Evolutionary conservation across 2,888 invertebrate species (phyloP), one percentile per base, ranked within the genome.

Genomic region (Subacronicta megacephala): DNA sequence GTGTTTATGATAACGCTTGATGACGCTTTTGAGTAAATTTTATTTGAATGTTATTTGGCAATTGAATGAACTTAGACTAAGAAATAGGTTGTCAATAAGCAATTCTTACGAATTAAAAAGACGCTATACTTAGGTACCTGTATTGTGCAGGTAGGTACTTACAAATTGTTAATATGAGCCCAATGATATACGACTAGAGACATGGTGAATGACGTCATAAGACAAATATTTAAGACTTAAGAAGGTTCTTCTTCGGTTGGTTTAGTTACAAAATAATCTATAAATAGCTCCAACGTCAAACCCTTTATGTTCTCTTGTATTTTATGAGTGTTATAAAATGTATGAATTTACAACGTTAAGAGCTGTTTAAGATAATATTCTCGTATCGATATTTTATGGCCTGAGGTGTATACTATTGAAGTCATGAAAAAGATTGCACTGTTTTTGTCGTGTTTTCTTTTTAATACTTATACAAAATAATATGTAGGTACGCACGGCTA

Each of bases 261-360:
- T 69, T 69, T 70, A 62, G 38, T 59, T 33, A 57, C 41, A 29
- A 56, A 37, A 38, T 52, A 17, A 20, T 57, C 51, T 67, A 49
- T 62, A 49, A 46, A 58, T 72, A 57, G 38, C 18, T 42, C 2
- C 3, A 44, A 26, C 46, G 37, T 41, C 35, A 41, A 53, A 51
- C 53, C 64, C 70, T 63, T 46, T 42, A 45, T 51, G 44, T 16
- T 63, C 54, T 38, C 54, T 53, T 52, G 56, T 56, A 53, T 72
- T 72, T 70, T 68, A 72, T 45, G 70, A 68, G 43, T 29, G 42
- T 20, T 59, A 72, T 72, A 68, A 70, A 70, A 40, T 49, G 35
- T 59, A 59, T 46, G 35, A 63, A 41, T 62, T 72, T 72, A 62
- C 55, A 37, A 33, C 37, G 51, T 37, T 31, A 23, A 18, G 50